Evolutionary conservation across 2,113 vertebrate species (phyloP), one percentile per base, ranked within the genome.

Genomic region (Phyllostomus discolor): DNA sequence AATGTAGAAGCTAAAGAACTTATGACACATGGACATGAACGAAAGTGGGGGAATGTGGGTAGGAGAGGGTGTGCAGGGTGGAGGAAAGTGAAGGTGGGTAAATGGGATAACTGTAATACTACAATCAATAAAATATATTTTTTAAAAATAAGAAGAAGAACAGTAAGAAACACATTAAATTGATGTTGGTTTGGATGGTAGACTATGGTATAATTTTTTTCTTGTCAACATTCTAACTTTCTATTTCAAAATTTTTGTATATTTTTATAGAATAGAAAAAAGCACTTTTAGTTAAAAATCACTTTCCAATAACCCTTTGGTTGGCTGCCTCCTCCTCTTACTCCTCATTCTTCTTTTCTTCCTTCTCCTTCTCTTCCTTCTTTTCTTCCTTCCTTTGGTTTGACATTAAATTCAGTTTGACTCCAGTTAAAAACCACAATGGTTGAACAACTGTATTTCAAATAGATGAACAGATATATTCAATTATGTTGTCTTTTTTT

Each of bases 401-500:
- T 81, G 54, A 92, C 12, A 46, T 87, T 72, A 76, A 91, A 93
- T 66, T 93, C 59, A 95, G 16, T 82, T 82, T 90, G 20, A 75
- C 11, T 88, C 94, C n/a, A 94, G 69, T 64, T 75, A 88, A 94
- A 89, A 84, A 38, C 4, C 54, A 92, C 10, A 90, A 95, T 94
- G 15, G 28, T 91, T 89, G n/a, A 79, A 76, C 8, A 79, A 97
- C n/a, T 87, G 20, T 64, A 94, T 57, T 69, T 38, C 11, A 90
- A 76, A 92, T 94, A 12, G 35, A 50, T 90, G 57, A 85, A 83
- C 43, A 88, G 94, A 80, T 93, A 11, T 59, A 92, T 85, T 35
- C 26, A 76, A 95, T 64, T 92, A 46, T 79, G 80, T 43, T 96
- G 83, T 80, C n/a, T 92, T 94, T 90, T 73, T 31, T 76, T 70